Evolutionary conservation across 2,888 invertebrate species (phyloP).

Genomic region (Teinopalpus imperialis): DNA sequence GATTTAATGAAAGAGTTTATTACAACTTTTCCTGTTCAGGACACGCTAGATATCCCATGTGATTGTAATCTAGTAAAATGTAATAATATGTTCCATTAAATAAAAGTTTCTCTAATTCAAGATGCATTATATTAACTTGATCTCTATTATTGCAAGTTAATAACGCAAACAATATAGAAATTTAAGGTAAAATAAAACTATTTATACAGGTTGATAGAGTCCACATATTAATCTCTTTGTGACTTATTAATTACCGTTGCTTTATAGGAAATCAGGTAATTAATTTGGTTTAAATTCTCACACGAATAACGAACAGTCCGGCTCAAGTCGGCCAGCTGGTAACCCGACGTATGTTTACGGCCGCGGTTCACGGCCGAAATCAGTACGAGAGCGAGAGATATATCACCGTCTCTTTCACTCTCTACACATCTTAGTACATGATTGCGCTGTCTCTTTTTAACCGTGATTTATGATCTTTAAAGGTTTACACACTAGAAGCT

Average conservation of each 20-base stretch:
- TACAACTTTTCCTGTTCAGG: no score
- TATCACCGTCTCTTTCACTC: constrained; percentile 30
- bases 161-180: no score
- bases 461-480: constrained; percentile 63
- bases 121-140: no score
- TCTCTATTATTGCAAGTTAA: no score
- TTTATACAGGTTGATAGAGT: no score
- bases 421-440: neutral
- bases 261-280: constrained; percentile 21
- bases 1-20: no score
- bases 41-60: no score
- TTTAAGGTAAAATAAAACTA: no score
- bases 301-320: constrained; percentile 41
- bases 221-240: constrained; percentile 9
- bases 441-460: constrained; percentile 44
- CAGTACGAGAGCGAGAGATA: constrained; percentile 28
- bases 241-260: constrained; percentile 6
- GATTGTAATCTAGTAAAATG: no score
- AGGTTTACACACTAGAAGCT: constrained; percentile 62
- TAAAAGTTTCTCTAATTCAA: no score
- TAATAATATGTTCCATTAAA: no score
- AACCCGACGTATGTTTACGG: constrained; percentile 62
- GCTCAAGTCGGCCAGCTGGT: constrained; percentile 43
- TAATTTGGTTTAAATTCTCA: constrained; percentile 29
- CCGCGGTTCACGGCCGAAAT: constrained; percentile 63